Evolutionary conservation across 1,140 invertebrate genomes (phyloP), one percentile per base, ranked within the genome.

Genomic region (Megathymus violae): DNA sequence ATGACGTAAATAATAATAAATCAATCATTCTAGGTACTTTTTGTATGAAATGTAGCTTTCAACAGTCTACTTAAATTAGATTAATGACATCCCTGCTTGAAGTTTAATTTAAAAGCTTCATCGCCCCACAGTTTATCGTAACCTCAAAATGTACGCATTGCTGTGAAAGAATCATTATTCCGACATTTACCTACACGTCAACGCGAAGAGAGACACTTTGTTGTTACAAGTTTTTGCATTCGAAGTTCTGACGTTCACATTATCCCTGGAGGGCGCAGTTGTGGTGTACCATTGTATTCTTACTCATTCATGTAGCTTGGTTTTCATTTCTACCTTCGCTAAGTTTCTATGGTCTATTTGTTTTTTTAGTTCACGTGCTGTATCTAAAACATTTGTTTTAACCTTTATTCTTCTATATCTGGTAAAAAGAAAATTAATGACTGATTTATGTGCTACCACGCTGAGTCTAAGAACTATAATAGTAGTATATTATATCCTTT

Each of bases 211-310:
- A 50, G 47, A 50, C 47, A 50, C 47, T 48, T 48, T 50, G 47
- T 50, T 50, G 47, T 50, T 50, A 50, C 47, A 50, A 36, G 47
- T 50, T 50, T 50, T 50, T 50, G 47, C 47, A 50, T 50, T 36
- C 47, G 25, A 36, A 50, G 27, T 50, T 50, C 27, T 50, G 27
- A 34, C 25, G 15, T 15, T 50, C 14, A 19, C 46, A 15, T 48
- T 48, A 48, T 48, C 19, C 17, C 10, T 16, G 19, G 10, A 48
- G 19, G 46, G 22, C n/a, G 46, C 46, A 31, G 46, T 48, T 48
- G 46, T 13, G 46, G 46, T 31, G 27, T 31, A 31, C 27, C 27
- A 31, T 13, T 48, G 22, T 19, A 48, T 48, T 48, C 19, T 48
- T 48, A 48, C 3, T 48, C 27, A 31, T 31, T 31, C 27, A 31